phyloP scores from a whole-genome alignment of 2,113 vertebrate species.

The Heliornis fulica region DNA sequence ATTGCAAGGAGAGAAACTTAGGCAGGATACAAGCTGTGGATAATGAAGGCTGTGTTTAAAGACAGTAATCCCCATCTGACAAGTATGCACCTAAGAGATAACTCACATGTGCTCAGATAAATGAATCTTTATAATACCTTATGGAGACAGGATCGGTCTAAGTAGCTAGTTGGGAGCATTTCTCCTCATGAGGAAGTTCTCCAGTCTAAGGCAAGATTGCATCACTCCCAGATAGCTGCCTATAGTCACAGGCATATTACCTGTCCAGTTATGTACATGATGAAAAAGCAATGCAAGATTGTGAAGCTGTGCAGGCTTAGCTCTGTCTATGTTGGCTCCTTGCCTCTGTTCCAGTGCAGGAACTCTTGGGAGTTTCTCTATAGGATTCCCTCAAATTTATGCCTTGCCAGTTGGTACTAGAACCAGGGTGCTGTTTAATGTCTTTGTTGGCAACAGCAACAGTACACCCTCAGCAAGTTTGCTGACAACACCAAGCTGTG shows the following conservation, averaged over 20 bases:
- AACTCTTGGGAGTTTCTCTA: background rate
- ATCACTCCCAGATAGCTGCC: background rate
- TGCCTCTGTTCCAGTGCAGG: background rate
- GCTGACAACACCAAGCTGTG: too few species aligned
- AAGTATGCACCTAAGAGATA: background rate
- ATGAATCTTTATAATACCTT: background rate
- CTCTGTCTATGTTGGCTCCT: background rate
- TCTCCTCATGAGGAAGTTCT: background rate
- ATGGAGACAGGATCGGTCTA: background rate
- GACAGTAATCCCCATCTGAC: background rate
- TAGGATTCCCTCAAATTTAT: background rate
- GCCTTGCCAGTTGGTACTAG: too few species aligned
- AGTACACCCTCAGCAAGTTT: too few species aligned
- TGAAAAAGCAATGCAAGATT: background rate
- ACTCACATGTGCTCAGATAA: background rate
- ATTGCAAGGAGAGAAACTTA: background rate
- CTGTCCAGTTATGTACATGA: rapidly evolving
- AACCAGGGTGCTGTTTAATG: too few species aligned
- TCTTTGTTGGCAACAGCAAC: too few species aligned
- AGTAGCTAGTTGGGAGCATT: background rate
- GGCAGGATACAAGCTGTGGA: background rate
- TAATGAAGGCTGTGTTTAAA: background rate
- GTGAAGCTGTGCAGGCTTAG: background rate
- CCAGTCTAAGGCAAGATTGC: background rate
- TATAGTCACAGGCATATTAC: background rate